Conservation (phyloP, 2,888 invertebrate species). For the Argyra leucocephala region DNA sequence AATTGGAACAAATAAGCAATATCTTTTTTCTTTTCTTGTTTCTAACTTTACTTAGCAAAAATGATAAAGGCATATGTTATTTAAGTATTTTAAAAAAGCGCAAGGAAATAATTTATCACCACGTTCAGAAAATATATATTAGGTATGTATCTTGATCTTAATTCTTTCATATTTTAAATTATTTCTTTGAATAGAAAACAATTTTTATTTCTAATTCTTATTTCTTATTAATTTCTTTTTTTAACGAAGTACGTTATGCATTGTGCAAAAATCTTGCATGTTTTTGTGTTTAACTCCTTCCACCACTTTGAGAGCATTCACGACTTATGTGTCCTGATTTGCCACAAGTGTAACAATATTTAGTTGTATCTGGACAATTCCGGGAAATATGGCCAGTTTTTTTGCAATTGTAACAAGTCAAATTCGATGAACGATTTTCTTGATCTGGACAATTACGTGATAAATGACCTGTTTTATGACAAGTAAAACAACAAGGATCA, state of each 20-base stretch:
- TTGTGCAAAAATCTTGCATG: background rate
- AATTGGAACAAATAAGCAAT: background rate
- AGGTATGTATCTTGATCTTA: conserved; percentile 1
- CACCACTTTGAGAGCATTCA: conserved; percentile 71
- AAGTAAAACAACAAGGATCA: conserved; percentile 69
- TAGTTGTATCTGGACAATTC: conserved; percentile 70
- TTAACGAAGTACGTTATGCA: background rate
- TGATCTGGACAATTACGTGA: conserved; percentile 83
- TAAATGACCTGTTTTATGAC: conserved; percentile 84
- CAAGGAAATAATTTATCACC: conserved; percentile 6
- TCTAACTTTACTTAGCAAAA: conserved; percentile 6
- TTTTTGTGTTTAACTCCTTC: conserved; percentile 36
- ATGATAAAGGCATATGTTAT: conserved; percentile 1
- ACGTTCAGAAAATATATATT: conserved; percentile 6
- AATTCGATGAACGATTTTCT: conserved; percentile 38
- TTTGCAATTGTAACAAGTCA: conserved; percentile 89
- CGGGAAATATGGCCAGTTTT: conserved; percentile 87
- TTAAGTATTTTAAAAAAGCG: background rate
- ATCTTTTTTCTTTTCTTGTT: background rate
- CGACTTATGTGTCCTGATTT: conserved; percentile 84
- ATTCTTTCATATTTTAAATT: too few relatives aligned
- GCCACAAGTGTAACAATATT: conserved; percentile 88
- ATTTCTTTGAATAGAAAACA: conserved; percentile 6
- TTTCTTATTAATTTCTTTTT: background rate
- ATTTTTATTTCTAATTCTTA: conserved; percentile 1